Conservation (phyloP, 2,888 invertebrate genomes). For the Phaonia tiefii region DNA sequence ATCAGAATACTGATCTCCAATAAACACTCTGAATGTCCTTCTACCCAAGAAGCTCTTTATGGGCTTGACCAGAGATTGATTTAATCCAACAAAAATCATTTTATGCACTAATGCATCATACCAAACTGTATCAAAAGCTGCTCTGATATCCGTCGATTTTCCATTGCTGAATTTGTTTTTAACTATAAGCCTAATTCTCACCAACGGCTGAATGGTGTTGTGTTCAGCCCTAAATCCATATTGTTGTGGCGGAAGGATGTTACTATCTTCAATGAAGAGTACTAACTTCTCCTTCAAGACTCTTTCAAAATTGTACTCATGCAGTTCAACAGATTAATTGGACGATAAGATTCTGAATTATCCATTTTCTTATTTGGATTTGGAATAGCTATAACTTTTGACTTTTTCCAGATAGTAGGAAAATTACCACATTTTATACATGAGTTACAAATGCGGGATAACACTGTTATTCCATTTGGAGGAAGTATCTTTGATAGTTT, state of each 20-base stretch:
- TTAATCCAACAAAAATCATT: not conserved
- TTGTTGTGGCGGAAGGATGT: slow-evolving; percentile 39
- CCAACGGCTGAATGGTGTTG: slow-evolving; percentile 14
- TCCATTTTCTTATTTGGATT: too few relatives aligned
- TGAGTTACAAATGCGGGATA: too few relatives aligned
- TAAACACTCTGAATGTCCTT: not conserved
- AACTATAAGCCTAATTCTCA: slow-evolving; percentile 3
- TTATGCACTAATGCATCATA: not conserved
- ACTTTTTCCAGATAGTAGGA: slow-evolving; percentile 49
- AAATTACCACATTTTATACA: slow-evolving; percentile 27
- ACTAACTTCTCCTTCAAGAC: slow-evolving; percentile 34
- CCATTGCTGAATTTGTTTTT: not conserved
- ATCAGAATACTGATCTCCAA: too few relatives aligned
- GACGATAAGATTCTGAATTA: too few relatives aligned
- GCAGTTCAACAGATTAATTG: too few relatives aligned
- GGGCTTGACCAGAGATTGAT: not conserved
- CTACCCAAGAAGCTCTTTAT: not conserved
- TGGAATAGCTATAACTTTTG: slow-evolving; percentile 51
- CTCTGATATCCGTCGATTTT: slow-evolving; percentile 8
- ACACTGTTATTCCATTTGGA: too few relatives aligned
- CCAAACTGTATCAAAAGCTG: not conserved
- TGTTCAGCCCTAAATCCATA: slow-evolving; percentile 28
- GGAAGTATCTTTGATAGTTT: too few relatives aligned
- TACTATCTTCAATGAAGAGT: slow-evolving; percentile 5
- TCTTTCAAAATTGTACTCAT: too few relatives aligned